Percentiles rank a stretch among this genome's conserved stretches.
These are phyloP conservation scores for Corythornis vintsioides DNA, from an alignment of 2,113 vertebrate species.

Conservation along the genomic window DNA sequence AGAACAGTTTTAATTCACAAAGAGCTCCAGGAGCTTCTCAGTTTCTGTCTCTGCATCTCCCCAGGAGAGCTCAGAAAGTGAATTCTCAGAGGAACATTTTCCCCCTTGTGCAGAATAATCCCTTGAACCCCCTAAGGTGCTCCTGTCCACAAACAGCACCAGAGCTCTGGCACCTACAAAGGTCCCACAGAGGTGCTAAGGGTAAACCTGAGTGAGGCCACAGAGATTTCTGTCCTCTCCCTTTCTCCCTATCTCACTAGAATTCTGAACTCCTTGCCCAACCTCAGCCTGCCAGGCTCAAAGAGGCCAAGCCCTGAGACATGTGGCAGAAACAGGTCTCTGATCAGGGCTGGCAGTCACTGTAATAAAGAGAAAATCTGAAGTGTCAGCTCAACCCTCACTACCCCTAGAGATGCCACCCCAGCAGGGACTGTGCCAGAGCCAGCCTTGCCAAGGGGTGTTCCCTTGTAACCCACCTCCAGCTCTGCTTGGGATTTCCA, in stretches of 20 bases:
- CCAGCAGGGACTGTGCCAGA: background rate
- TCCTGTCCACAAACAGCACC: background rate
- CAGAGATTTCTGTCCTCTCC: background rate
- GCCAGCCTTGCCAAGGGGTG: background rate
- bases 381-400: background rate
- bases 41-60: background rate
- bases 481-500: background rate
- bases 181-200: background rate
- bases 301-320: background rate
- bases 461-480: background rate
- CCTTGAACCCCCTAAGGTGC: background rate
- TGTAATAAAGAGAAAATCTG: background rate
- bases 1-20: background rate
- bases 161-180: constrained; percentile 26
- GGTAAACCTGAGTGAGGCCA: constrained; percentile 1
- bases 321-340: background rate
- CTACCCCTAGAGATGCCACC: background rate
- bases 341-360: background rate
- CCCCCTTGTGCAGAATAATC: background rate
- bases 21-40: background rate
- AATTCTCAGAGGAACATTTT: background rate
- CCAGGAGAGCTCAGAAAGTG: background rate
- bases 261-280: background rate
- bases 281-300: background rate
- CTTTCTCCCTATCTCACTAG: background rate